phyloP scores from a whole-genome alignment of 64 coral and sea anemone genomes.

The Porites australiensis region DNA sequence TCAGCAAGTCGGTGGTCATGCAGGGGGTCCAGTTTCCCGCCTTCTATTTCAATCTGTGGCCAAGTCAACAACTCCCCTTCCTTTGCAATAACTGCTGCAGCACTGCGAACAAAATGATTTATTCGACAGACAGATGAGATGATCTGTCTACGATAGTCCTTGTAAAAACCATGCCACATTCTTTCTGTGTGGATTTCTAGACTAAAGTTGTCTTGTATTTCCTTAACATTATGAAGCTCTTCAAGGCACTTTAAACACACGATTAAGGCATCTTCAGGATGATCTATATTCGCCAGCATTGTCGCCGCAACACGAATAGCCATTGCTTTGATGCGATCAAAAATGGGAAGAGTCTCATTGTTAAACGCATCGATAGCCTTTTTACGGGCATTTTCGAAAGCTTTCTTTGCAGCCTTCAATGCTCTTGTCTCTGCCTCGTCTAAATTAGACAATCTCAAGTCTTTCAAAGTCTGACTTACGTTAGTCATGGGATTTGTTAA shows the following conservation, averaged over 20 bases:
- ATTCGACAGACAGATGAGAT: conserved; percentile 1
- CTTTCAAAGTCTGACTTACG: not conserved
- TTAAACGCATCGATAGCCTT: conserved; percentile 64
- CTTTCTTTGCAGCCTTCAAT: conserved; percentile 10
- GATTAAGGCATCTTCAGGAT: conserved; percentile 1
- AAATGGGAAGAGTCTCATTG: conserved; percentile 36
- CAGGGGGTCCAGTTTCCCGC: not conserved
- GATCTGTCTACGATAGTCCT: not conserved
- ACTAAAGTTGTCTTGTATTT: conserved; percentile 24
- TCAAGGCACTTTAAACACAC: conserved; percentile 49
- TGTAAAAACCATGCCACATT: not conserved
- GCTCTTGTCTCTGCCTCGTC: not conserved
- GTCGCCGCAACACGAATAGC: conserved; percentile 53
- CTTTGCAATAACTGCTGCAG: not conserved
- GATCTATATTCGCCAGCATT: conserved; percentile 65
- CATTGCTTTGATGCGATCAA: conserved; percentile 53
- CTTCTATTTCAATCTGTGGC: not conserved
- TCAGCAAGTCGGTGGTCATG: not conserved
- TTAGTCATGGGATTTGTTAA: not conserved
- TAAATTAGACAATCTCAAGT: not conserved
- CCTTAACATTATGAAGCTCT: conserved; percentile 40
- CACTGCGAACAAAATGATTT: not conserved
- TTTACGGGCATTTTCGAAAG: conserved; percentile 30
- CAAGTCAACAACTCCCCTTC: not conserved
- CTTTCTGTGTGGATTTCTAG: not conserved